Percentiles rank a stretch among this genome's conserved stretches.
These are phyloP conservation scores for Ganaspis brasiliensis DNA, from an alignment of 2,888 invertebrate species.

Conservation along the genomic window DNA sequence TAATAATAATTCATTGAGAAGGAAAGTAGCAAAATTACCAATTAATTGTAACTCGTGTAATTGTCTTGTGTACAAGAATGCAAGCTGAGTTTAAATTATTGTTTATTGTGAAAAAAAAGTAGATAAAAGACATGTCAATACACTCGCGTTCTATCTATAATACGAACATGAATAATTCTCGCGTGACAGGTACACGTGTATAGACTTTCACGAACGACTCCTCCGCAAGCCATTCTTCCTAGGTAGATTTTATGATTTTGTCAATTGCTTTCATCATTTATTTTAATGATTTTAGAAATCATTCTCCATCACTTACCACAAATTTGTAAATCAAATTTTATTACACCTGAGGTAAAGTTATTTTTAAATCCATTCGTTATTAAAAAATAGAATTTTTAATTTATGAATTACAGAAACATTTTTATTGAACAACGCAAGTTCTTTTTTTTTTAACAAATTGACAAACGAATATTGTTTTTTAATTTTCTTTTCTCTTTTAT, in stretches of 20 bases:
- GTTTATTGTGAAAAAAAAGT: slow-evolving; percentile 46
- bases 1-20: slow-evolving; percentile 41
- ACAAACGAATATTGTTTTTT: too few species aligned
- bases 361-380: background rate
- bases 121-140: slow-evolving; percentile 54
- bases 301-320: background rate
- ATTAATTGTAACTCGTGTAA: slow-evolving; percentile 56
- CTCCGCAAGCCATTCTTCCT: slow-evolving; percentile 47
- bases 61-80: slow-evolving; percentile 53
- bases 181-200: slow-evolving; percentile 63
- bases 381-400: background rate
- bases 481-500: too few species aligned
- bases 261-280: slow-evolving; percentile 6
- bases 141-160: slow-evolving; percentile 11
- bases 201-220: slow-evolving; percentile 58
- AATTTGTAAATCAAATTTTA: background rate
- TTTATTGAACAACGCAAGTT: too few species aligned
- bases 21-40: slow-evolving; percentile 44
- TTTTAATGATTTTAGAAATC: slow-evolving; percentile 3
- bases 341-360: background rate
- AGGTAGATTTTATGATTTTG: slow-evolving; percentile 20
- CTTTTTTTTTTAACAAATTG: too few species aligned
- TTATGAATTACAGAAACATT: too few species aligned
- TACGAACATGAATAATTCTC: slow-evolving; percentile 51
- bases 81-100: slow-evolving; percentile 41